A percentile compares a stretch with the other conserved stretches of the same genome.
Evolutionary conservation across 2,113 vertebrate species (phyloP).

Genomic region (Phrynosoma blainvillii): DNA sequence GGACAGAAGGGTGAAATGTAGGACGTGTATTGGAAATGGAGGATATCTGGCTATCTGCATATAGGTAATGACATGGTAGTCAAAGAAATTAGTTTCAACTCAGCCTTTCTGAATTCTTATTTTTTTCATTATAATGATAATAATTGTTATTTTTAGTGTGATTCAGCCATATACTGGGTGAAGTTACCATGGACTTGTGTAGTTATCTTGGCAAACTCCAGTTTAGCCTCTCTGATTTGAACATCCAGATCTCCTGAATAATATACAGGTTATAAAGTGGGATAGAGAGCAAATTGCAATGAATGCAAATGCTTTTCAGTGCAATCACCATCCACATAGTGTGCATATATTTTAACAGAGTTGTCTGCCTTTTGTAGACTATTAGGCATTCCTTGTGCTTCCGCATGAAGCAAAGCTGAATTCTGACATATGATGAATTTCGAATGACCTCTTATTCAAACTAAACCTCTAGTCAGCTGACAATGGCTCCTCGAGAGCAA

Average conservation of each 20-base stretch:
- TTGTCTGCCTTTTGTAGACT: rapidly evolving
- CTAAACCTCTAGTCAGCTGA: slow-evolving; percentile 42
- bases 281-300: background rate
- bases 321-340: background rate
- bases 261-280: background rate
- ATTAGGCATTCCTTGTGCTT: background rate
- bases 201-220: slow-evolving; percentile 32
- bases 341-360: rapidly evolving
- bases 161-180: slow-evolving; percentile 34
- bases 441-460: background rate
- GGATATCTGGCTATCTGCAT: background rate
- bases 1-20: no score
- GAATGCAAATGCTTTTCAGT: background rate
- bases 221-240: background rate
- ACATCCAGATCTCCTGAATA: slow-evolving; percentile 8
- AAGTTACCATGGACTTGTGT: slow-evolving; percentile 52
- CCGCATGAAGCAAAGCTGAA: background rate
- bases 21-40: no score
- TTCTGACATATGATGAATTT: background rate
- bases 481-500: slow-evolving; percentile 38
- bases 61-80: slow-evolving; percentile 25
- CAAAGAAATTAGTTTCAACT: slow-evolving; percentile 30
- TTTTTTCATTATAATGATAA: background rate
- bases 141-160: background rate
- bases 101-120: slow-evolving; percentile 27